Evolutionary conservation across 2,113 vertebrate genomes (phyloP).

Genomic region (Noctilio leporinus): DNA sequence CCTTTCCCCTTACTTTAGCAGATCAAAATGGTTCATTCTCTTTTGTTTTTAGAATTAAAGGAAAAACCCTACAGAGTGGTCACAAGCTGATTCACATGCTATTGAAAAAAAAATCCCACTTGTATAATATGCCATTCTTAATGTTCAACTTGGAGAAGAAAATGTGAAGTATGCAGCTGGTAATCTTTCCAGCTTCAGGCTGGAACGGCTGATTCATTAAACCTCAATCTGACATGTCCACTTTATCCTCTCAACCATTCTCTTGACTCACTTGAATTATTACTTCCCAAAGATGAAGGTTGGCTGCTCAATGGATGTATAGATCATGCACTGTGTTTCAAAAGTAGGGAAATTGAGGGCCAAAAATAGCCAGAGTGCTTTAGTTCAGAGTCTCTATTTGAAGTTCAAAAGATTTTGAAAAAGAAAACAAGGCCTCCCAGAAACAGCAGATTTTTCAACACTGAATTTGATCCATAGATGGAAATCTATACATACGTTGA

Average conservation of each 20-base stretch:
- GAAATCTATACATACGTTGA: neutral
- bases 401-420: neutral
- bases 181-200: neutral
- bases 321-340: neutral
- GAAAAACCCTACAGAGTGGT: neutral
- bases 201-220: neutral
- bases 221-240: neutral
- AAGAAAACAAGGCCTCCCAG: slow-evolving; percentile 27
- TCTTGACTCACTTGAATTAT: slow-evolving; percentile 9
- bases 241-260: neutral
- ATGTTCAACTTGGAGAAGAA: slow-evolving; percentile 26
- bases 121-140: slow-evolving; percentile 1
- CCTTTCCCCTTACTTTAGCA: neutral
- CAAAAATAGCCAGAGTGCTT: neutral
- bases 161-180: slow-evolving; percentile 41
- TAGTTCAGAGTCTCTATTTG: neutral
- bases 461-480: neutral
- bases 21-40: neutral
- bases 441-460: neutral
- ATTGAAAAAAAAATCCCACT: neutral
- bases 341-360: neutral
- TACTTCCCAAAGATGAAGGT: slow-evolving; percentile 3
- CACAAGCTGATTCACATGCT: slow-evolving; percentile 15
- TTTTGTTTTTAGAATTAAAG: neutral
- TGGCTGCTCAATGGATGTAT: neutral